Conservation (phyloP, 2,797 vertebrate species). For the Otolemur crassicaudatus region DNA sequence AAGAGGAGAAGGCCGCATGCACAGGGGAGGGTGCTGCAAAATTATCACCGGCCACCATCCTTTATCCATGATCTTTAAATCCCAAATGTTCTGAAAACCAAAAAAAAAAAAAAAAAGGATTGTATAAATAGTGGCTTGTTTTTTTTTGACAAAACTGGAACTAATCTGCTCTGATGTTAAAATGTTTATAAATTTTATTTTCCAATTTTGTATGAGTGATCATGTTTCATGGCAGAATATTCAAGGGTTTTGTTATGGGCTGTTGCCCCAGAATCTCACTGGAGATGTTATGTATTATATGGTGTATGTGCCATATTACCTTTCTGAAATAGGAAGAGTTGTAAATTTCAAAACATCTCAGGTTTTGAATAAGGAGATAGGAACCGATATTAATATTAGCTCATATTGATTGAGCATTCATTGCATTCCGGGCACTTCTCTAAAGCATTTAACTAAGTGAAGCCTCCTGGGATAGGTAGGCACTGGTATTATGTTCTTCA, state of each 20-base stretch:
- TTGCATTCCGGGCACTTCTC: not conserved
- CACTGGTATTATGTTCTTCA: not conserved
- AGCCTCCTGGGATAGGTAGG: not conserved
- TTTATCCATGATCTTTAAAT: not conserved
- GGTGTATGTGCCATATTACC: fast-evolving
- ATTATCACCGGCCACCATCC: fast-evolving
- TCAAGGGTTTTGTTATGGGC: not conserved
- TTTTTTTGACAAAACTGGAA: not conserved
- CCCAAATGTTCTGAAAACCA: not conserved
- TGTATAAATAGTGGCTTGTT: not conserved
- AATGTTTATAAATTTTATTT: not conserved
- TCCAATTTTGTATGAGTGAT: not conserved
- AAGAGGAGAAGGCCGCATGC: not conserved
- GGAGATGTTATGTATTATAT: not conserved
- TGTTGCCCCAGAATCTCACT: not conserved
- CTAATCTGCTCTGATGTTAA: not conserved
- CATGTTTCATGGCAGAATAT: not conserved
- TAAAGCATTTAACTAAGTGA: not conserved
- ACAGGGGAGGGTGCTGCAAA: not conserved
- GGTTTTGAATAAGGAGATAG: not conserved
- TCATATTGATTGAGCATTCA: not conserved
- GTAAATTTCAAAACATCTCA: not conserved
- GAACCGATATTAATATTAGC: not conserved
- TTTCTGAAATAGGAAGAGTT: not conserved
- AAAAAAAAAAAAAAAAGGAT: not conserved